Base-by-base conservation (phyloP, 2,797 vertebrate species). In the Gymnocypris eckloni region DNA sequence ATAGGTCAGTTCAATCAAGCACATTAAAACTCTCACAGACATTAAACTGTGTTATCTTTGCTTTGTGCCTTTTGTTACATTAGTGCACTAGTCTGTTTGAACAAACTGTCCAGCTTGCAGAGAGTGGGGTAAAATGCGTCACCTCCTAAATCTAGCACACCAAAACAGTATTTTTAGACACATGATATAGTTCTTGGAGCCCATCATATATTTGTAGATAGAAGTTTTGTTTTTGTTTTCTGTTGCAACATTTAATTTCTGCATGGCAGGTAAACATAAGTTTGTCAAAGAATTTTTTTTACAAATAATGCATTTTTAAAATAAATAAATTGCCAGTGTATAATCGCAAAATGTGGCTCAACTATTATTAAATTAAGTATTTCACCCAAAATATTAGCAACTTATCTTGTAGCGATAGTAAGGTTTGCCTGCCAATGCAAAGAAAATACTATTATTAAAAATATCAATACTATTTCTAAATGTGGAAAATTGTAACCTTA, bases 11-110 rank as follows among this genome's bases (percentile, higher is more conserved):
- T 77, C 16, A 28, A 70, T 45, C 39, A 33, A 48, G 66, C 39
- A 48, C 50, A 61, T 79, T 85, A 71, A 84, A 70, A 50, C 39
- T 10, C 48, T 59, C 13, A 33, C 77, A 79, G 39, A 79, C 28
- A 39, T 70, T 64, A 64, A 79, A 79, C 77, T 64, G 39, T 64
- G 39, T 45, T 64, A 64, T 64, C 12, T 33, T 15, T 16, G 15
- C 72, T 67, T 66, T 52, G 71, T 25, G 22, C 41, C 48, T 54
- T 84, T 6, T 77, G 45, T 69, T 66, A 76, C 82, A 52, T 76
- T 84, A 77, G 45, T 15, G 13, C 28, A 10, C 41, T 15, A 3
- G 71, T 39, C 59, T 20, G 59, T 77, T 39, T 33, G 43, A 61
- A n/a, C 3, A 59, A 61, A 61, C 37, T 76, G 70, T 39, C 18